phyloP scores from a whole-genome alignment of 2,797 vertebrate genomes.

The Hypotaenidia okinawae region DNA sequence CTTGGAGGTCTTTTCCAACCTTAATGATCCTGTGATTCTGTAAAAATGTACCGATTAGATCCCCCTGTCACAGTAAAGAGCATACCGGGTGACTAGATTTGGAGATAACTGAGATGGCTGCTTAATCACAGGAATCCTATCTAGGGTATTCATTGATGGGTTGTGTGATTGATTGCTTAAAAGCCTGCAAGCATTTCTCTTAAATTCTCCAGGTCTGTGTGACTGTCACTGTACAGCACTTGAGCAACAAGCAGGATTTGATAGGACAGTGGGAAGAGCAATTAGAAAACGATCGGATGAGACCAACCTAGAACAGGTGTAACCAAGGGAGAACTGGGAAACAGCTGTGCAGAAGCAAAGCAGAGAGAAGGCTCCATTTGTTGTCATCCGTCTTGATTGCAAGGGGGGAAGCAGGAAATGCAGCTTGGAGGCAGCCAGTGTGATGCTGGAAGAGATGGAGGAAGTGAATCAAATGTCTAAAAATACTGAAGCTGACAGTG shows the following conservation, averaged over 20 bases:
- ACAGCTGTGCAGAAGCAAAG: background rate
- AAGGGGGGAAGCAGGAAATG: background rate
- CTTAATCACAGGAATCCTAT: background rate
- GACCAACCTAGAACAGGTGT: background rate
- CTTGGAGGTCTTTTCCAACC: too few species aligned
- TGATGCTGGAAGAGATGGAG: background rate
- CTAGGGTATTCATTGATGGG: background rate
- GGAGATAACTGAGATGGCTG: background rate
- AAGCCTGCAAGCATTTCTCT: background rate
- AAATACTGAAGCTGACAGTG: background rate
- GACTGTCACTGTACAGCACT: background rate
- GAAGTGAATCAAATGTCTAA: conserved; percentile 8
- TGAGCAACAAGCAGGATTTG: background rate
- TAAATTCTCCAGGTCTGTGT: background rate
- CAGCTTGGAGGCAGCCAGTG: background rate
- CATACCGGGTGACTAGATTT: background rate
- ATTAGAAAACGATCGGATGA: background rate
- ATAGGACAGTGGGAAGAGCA: background rate
- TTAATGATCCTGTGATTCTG: too few species aligned
- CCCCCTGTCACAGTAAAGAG: background rate
- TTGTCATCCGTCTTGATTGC: background rate
- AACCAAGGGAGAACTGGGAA: background rate
- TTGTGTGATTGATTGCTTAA: background rate
- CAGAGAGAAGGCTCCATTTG: background rate
- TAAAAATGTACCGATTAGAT: background rate